phyloP scores from a whole-genome alignment of 2,888 invertebrate genomes.

The Melipona bicolor region DNA sequence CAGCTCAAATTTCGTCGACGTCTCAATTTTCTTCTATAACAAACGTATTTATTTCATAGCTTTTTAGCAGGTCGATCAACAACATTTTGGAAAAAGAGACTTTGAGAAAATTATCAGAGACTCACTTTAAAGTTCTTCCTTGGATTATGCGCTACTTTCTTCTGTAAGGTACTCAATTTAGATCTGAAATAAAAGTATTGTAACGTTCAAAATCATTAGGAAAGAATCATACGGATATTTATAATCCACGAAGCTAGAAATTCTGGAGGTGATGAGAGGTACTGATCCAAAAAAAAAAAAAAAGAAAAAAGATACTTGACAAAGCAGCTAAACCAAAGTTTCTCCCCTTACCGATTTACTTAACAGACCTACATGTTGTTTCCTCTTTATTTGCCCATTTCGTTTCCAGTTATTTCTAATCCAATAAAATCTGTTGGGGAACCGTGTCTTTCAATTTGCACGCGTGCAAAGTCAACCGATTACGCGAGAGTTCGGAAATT shows the following conservation, averaged over 20 bases:
- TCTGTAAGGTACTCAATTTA: slow-evolving; percentile 65
- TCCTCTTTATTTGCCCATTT: not conserved
- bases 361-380: not conserved
- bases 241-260: slow-evolving; percentile 57
- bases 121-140: slow-evolving; percentile 73
- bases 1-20: slow-evolving; percentile 58
- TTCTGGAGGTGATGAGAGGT: slow-evolving; percentile 81
- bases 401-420: not conserved
- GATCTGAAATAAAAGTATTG: slow-evolving; percentile 70
- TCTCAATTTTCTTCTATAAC: slow-evolving; percentile 74
- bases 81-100: not conserved
- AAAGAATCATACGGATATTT: slow-evolving; percentile 7
- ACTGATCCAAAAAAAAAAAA: slow-evolving; percentile 57
- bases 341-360: slow-evolving; percentile 37
- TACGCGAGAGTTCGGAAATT: not conserved
- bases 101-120: not conserved
- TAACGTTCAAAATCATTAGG: slow-evolving; percentile 28
- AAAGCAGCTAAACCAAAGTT: slow-evolving; percentile 61
- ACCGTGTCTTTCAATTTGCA: not conserved
- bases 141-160: slow-evolving; percentile 53
- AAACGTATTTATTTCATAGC: slow-evolving; percentile 2
- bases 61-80: not conserved
- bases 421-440: not conserved
- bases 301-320: not conserved
- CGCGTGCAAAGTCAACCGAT: not conserved